Base-by-base conservation (phyloP, 2,888 invertebrate species). In the Rhamphomyia laevipes region DNA sequence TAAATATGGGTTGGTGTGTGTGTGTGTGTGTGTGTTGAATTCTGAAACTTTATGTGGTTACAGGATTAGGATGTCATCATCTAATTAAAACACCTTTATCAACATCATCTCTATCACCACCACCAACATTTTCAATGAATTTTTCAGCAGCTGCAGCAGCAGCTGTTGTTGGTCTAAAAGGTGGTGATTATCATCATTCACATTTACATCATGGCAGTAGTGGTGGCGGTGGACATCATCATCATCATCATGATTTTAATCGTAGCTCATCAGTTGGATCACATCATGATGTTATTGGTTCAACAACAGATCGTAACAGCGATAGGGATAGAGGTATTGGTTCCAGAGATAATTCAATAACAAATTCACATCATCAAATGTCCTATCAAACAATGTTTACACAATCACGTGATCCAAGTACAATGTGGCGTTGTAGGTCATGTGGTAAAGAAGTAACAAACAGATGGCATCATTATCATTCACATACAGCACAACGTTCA, bases 391-490 rank as follows among this genome's bases (percentile, higher is more conserved):
- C 84, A 74, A 86, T 86, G 86, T 87, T 87, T 72, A 81, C 80
- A 62, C 81, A 82, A 61, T 76, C 82, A 52, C 75, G 80, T 54
- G 80, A 79, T 66, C 83, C 81, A 60, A 78, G 83, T 47, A 78
- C 84, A 56, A 76, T 84, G 66, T 87, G 86, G 85, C 81, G 81
- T 66, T 87, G 87, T 73, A 82, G 82, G 66, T 80, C 82, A 35
- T 87, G 87, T 74, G 84, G 84, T 70, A 88, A 87, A 75, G 83
- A 86, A 75, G 86, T 86, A 57, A 84, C 86, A 69, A 88, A 87
- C 74, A 78, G 86, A 72, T 88, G 87, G 87, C 87, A 88, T 71
- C 87, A 88, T 74, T 86, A 80, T 75, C 86, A 87, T 73, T 84
- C 84, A 61, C 87, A 88, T 73, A 84, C 84, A 53, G 80, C 84